Conservation (phyloP, 2,888 invertebrate species). For the Amphipoea lucens region DNA sequence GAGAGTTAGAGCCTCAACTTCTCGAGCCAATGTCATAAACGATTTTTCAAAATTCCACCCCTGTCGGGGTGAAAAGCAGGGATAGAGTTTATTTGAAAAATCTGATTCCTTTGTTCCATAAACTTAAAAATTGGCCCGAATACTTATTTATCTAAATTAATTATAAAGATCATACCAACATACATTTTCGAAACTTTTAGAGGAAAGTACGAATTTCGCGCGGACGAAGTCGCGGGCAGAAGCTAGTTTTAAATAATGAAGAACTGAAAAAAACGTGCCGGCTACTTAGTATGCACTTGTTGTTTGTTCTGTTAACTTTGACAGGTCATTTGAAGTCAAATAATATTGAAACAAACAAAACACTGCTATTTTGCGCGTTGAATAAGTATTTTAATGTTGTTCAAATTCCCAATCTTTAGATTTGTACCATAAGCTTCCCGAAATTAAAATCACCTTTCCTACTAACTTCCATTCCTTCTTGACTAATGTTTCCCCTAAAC, state of each 20-base stretch:
- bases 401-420: neutral
- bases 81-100: too few relatives aligned
- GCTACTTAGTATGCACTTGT: conserved; percentile 19
- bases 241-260: neutral
- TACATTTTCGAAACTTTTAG: too few relatives aligned
- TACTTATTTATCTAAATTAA: too few relatives aligned
- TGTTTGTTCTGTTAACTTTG: conserved; percentile 37
- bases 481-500: neutral
- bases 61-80: too few relatives aligned
- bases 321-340: conserved; percentile 20
- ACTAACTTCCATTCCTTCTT: neutral
- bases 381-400: neutral
- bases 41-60: too few relatives aligned
- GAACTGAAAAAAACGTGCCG: conserved; percentile 12
- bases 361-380: neutral
- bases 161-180: too few relatives aligned
- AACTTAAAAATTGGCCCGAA: too few relatives aligned
- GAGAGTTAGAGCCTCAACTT: too few relatives aligned
- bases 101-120: too few relatives aligned
- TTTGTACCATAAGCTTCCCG: neutral
- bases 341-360: conserved; percentile 11
- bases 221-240: too few relatives aligned
- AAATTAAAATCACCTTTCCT: neutral
- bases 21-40: too few relatives aligned
- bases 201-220: too few relatives aligned